Percentiles rank a stretch among this genome's conserved stretches.
These are phyloP conservation scores for Mnemiopsis leidyi DNA, from an alignment of 37 sponge, comb jelly and placozoan species.

Conservation along the genomic window DNA sequence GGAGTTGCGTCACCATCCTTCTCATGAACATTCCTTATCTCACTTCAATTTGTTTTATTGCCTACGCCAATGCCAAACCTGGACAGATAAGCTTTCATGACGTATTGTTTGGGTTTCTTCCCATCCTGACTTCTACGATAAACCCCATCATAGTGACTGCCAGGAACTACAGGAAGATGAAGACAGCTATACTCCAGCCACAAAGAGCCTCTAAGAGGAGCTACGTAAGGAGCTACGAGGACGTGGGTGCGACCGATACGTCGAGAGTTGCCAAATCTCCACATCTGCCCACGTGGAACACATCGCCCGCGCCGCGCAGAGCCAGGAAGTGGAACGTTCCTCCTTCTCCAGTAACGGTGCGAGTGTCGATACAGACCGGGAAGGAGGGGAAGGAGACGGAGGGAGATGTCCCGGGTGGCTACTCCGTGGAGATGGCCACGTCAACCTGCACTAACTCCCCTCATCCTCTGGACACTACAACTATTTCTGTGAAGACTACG, in stretches of 20 bases:
- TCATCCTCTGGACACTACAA: background rate
- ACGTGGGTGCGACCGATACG: background rate
- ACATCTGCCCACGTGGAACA: no score
- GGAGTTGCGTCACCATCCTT: conserved; percentile 39
- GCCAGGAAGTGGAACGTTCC: background rate
- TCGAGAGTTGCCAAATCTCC: background rate
- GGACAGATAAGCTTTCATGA: conserved; percentile 21
- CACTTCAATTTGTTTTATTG: background rate
- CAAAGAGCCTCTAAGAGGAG: background rate
- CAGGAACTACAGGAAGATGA: conserved; percentile 33
- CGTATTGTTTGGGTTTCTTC: conserved; percentile 27
- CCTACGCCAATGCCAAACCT: background rate
- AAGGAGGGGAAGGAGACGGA: background rate
- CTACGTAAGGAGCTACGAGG: background rate
- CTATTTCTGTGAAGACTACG: background rate
- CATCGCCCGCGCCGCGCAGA: no score
- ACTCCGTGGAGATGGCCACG: background rate
- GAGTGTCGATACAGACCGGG: background rate
- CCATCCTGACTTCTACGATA: conserved; percentile 31
- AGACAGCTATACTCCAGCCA: background rate
- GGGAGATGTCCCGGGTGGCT: background rate
- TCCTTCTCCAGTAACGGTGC: background rate
- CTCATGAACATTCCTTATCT: conserved; percentile 48
- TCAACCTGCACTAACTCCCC: background rate
- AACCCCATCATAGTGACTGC: conserved; percentile 13